Conservation (phyloP, 2,797 vertebrate genomes). For the Philypnodon macrostomus region DNA sequence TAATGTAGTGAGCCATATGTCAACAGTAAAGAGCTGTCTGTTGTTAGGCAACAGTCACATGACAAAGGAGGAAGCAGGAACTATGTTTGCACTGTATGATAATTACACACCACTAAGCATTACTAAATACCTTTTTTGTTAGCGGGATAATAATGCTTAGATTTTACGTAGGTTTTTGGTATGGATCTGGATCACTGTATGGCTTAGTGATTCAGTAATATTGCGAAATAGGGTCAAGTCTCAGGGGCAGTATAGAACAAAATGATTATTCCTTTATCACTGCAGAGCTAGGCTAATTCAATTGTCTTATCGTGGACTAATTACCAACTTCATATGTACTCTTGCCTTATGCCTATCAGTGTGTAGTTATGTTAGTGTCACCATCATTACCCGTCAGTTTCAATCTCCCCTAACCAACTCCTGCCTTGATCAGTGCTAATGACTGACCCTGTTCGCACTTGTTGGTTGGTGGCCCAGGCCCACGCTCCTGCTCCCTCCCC, state of each 20-base stretch:
- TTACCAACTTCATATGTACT: too few relatives aligned
- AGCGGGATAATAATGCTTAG: too few relatives aligned
- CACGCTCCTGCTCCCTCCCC: constrained; percentile 44
- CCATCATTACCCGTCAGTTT: not conserved
- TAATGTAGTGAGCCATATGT: constrained; percentile 20
- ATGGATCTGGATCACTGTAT: too few relatives aligned
- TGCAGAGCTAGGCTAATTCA: too few relatives aligned
- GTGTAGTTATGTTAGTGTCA: not conserved
- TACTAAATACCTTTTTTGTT: not conserved
- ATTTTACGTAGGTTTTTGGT: too few relatives aligned
- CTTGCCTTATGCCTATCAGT: not conserved
- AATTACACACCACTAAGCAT: not conserved
- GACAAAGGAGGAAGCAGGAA: constrained; percentile 36
- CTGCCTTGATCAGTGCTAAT: not conserved
- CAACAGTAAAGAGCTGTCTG: constrained; percentile 26
- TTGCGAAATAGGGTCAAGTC: too few relatives aligned
- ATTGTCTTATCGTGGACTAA: too few relatives aligned
- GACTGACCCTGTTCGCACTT: constrained; percentile 2
- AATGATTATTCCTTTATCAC: too few relatives aligned
- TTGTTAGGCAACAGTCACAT: constrained; percentile 33
- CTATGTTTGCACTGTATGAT: constrained; percentile 4
- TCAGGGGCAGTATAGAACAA: too few relatives aligned
- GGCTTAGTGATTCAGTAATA: too few relatives aligned
- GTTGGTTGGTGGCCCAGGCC: not conserved
- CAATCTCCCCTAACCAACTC: not conserved